Evolutionary conservation across 2,888 invertebrate genomes (phyloP).

Genomic region (Dynastes hyllus): DNA sequence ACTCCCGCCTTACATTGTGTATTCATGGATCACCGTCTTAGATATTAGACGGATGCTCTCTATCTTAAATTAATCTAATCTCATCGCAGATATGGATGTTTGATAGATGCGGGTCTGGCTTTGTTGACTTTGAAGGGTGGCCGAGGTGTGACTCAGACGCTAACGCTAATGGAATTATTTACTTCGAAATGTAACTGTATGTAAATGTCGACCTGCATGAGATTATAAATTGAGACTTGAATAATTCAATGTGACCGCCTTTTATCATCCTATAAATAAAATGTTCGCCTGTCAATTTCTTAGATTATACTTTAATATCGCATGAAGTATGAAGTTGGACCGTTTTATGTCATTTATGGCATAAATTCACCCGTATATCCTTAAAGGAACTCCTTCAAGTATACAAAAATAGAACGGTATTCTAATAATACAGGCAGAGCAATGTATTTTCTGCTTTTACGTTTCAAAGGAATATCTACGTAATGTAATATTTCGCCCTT

Average conservation of each 20-base stretch:
- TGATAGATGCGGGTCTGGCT: conserved; percentile 44
- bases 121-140: conserved; percentile 43
- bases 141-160: conserved; percentile 44
- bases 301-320: background rate
- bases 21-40: conserved; percentile 64
- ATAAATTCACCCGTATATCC: background rate
- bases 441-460: background rate
- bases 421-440: background rate
- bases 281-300: background rate
- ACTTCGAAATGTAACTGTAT: conserved; percentile 23
- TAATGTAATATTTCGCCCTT: conserved; percentile 2
- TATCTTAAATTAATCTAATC: conserved; percentile 67
- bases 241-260: conserved; percentile 10
- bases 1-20: conserved; percentile 59
- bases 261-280: conserved; percentile 4
- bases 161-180: conserved; percentile 32
- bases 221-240: conserved; percentile 1
- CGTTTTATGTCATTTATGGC: background rate
- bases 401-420: conserved; percentile 3
- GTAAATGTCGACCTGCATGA: conserved; percentile 12
- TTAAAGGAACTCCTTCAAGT: background rate
- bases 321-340: background rate
- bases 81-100: conserved; percentile 58
- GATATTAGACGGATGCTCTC: conserved; percentile 63
- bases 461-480: background rate